Conservation (phyloP, 2,797 vertebrate species). For the Eulemur coronatus region DNA sequence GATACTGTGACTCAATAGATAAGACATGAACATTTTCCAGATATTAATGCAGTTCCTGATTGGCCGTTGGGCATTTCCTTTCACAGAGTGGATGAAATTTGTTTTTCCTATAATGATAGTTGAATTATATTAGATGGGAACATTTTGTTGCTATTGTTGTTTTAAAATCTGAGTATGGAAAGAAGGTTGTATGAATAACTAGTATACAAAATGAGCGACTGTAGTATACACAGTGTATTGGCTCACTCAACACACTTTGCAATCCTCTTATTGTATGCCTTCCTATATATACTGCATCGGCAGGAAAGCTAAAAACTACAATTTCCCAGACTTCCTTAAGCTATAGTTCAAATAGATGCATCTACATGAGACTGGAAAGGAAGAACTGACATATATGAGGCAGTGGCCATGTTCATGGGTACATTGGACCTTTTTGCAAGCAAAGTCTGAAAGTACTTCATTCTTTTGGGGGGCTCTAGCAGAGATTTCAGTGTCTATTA, state of each 20-base stretch:
- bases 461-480: not conserved
- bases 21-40: not conserved
- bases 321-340: not conserved
- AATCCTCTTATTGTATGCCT: not conserved
- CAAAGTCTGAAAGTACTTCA: not conserved
- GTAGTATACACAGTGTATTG: not conserved
- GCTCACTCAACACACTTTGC: not conserved
- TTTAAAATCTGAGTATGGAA: not conserved
- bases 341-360: not conserved
- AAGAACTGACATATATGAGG: not conserved
- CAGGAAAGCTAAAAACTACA: not conserved
- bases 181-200: no score
- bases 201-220: no score
- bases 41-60: not conserved
- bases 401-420: not conserved
- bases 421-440: not conserved
- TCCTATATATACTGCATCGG: not conserved
- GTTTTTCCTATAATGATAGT: not conserved
- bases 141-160: not conserved
- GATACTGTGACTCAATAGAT: not conserved
- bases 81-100: not conserved
- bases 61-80: not conserved
- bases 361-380: not conserved
- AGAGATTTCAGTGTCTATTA: not conserved
- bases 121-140: not conserved